These are phyloP conservation scores for Lucilia cuprina DNA, from an alignment of 1,140 invertebrate species.

Conservation along the genomic window DNA sequence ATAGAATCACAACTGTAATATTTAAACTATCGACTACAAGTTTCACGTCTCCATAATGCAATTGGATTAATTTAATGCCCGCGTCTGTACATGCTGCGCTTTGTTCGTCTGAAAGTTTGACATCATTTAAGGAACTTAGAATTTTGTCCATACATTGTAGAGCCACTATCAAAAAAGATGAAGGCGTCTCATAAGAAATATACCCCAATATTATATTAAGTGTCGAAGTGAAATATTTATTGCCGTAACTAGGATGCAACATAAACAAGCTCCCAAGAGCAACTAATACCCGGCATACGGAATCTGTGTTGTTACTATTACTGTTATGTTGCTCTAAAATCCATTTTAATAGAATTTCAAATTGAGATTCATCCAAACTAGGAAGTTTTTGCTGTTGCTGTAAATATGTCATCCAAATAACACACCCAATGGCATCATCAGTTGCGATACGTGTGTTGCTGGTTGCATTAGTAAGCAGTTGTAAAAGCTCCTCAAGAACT, in stretches of 20 bases:
- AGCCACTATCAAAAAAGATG: neutral
- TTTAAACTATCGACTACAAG: slow-evolving; percentile 18
- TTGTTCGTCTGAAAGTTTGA: neutral
- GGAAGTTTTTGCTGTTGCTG: neutral
- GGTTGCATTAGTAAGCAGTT: neutral
- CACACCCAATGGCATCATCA: neutral
- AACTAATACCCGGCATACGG: neutral
- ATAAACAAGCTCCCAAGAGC: neutral
- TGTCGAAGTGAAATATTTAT: neutral
- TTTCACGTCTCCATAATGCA: neutral
- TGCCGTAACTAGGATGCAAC: neutral
- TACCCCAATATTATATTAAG: neutral
- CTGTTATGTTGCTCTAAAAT: neutral
- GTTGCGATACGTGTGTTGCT: neutral
- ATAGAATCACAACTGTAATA: slow-evolving; percentile 27
- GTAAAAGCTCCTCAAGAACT: neutral
- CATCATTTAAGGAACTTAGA: neutral
- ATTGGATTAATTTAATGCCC: neutral
- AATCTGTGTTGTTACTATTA: neutral
- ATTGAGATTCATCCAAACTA: neutral
- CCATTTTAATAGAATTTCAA: neutral
- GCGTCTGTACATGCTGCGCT: neutral
- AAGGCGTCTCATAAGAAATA: neutral
- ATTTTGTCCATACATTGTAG: neutral
- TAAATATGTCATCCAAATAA: neutral